These are phyloP conservation scores for Siderastrea siderea DNA, from an alignment of 92 coral and sea anemone genomes.

Conservation along the genomic window DNA sequence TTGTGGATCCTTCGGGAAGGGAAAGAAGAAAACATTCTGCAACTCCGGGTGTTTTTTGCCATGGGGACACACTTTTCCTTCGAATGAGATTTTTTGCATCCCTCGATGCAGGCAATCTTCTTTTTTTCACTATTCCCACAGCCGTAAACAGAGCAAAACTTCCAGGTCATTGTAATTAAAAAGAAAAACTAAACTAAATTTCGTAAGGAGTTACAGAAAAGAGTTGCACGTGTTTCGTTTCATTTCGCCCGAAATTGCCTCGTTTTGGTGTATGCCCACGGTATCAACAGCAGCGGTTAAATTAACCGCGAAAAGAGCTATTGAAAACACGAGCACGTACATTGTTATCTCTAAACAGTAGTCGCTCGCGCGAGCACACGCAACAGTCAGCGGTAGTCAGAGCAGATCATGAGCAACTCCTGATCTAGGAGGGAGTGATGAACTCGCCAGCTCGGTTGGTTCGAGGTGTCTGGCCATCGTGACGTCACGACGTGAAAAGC, in stretches of 20 bases:
- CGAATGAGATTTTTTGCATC: slow-evolving; percentile 23
- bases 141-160: slow-evolving; percentile 34
- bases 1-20: not conserved
- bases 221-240: slow-evolving; percentile 3
- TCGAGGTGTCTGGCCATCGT: no score
- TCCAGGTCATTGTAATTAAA: slow-evolving; percentile 27
- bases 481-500: no score
- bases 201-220: not conserved
- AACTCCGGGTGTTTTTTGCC: no score
- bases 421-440: no score
- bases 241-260: slow-evolving; percentile 53
- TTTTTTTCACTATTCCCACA: slow-evolving; percentile 40
- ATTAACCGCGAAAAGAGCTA: slow-evolving; percentile 47
- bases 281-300: slow-evolving; percentile 30
- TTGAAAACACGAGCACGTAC: no score
- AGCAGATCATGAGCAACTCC: no score
- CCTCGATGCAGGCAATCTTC: slow-evolving; percentile 34
- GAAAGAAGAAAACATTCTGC: no score
- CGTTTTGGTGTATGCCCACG: slow-evolving; percentile 52
- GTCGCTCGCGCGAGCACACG: no score
- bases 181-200: not conserved
- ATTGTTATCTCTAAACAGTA: no score
- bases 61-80: slow-evolving; percentile 23
- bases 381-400: no score
- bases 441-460: no score